phyloP scores from a whole-genome alignment of 2,797 vertebrate genomes.

The Dendrocincla fuliginosa region DNA sequence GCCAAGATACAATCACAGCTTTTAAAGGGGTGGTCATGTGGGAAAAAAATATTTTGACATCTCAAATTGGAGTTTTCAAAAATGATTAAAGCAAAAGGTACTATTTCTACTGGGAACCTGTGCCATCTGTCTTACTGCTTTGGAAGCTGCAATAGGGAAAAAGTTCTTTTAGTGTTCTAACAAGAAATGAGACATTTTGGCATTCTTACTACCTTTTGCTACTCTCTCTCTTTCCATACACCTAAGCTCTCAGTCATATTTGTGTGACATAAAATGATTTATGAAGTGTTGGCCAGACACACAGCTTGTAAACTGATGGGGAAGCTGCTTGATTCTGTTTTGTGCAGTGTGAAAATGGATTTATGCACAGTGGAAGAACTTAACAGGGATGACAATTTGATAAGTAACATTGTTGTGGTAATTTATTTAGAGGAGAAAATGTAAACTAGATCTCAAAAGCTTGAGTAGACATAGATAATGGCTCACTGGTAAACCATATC shows the following conservation, averaged over 20 bases:
- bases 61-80: neutral
- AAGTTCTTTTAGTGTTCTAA: neutral
- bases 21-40: neutral
- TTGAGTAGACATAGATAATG: neutral
- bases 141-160: neutral
- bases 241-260: neutral
- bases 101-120: neutral
- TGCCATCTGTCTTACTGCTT: neutral
- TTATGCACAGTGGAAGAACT: slow-evolving; percentile 16
- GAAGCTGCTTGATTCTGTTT: slow-evolving; percentile 25
- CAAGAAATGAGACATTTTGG: neutral
- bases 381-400: slow-evolving; percentile 34
- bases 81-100: neutral
- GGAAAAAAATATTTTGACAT: neutral
- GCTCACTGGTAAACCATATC: neutral
- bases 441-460: slow-evolving; percentile 14
- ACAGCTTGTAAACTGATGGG: neutral
- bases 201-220: neutral
- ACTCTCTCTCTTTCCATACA: neutral
- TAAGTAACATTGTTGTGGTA: neutral
- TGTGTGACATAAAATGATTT: neutral
- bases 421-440: slow-evolving; percentile 25
- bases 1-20: neutral
- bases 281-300: neutral
- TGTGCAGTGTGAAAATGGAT: slow-evolving; percentile 35